Evolutionary conservation across 2,888 invertebrate species (phyloP).

Genomic region (Ganaspis brasiliensis): DNA sequence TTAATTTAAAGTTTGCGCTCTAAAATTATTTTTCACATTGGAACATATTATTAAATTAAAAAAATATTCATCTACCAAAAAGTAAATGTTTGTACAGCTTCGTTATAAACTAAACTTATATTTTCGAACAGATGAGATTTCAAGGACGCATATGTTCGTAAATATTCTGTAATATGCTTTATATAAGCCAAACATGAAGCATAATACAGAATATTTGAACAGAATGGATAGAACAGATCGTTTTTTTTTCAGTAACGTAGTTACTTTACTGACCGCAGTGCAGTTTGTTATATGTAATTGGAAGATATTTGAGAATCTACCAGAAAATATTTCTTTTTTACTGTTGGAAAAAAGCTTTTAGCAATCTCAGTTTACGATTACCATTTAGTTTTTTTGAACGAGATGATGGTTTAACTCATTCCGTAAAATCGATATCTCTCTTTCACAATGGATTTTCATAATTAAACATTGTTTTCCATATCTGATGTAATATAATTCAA

Average conservation of each 20-base stretch:
- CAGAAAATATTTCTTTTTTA: constrained; percentile 23
- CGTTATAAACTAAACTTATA: too few species aligned
- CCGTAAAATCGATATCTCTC: constrained; percentile 7
- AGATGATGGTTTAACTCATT: neutral
- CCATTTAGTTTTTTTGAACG: constrained; percentile 24
- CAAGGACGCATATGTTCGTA: neutral
- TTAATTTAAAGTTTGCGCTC: too few species aligned
- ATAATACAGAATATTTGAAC: constrained; percentile 12
- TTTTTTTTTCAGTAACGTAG: constrained; percentile 23
- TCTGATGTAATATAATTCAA: neutral
- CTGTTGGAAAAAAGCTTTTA: constrained; percentile 22
- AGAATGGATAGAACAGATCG: neutral
- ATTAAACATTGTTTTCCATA: neutral
- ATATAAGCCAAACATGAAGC: neutral
- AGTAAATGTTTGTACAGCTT: too few species aligned
- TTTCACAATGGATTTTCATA: neutral
- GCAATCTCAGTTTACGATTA: constrained; percentile 13
- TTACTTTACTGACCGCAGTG: constrained; percentile 21
- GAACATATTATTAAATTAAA: too few species aligned
- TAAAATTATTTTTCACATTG: too few species aligned
- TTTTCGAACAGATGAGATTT: neutral
- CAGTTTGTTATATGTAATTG: constrained; percentile 17
- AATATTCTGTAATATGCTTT: constrained; percentile 8
- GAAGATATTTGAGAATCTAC: constrained; percentile 31
- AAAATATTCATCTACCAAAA: too few species aligned